These are phyloP conservation scores for Folsomia candida DNA, from an alignment of 2,888 invertebrate genomes.

Conservation along the genomic window DNA sequence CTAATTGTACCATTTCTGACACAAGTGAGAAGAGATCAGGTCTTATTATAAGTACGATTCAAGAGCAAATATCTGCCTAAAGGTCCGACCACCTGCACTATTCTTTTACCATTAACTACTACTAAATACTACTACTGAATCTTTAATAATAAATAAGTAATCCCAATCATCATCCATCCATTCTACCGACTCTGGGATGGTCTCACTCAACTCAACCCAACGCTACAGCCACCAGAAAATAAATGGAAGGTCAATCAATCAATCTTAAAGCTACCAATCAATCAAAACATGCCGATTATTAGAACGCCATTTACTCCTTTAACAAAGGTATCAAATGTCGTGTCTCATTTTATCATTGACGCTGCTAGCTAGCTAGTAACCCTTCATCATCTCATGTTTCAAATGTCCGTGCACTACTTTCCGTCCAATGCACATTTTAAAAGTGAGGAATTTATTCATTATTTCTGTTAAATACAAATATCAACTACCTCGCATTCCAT, in stretches of 20 bases:
- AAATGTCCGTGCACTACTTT: slow-evolving; percentile 1
- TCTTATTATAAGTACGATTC: too few species aligned
- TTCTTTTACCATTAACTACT: background rate
- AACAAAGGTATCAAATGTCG: background rate
- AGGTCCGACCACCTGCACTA: background rate
- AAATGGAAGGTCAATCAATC: background rate
- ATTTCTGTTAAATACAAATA: background rate
- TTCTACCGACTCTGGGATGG: background rate
- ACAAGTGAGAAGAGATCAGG: too few species aligned
- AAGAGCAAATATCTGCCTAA: background rate
- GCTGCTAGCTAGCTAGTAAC: too few species aligned
- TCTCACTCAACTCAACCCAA: background rate
- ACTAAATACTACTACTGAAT: background rate
- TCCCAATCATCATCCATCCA: too few species aligned
- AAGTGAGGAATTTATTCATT: background rate
- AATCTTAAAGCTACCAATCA: background rate
- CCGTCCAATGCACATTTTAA: background rate
- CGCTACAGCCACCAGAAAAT: background rate
- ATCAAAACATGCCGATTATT: background rate
- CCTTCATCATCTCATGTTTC: background rate
- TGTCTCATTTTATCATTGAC: background rate
- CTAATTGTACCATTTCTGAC: too few species aligned
- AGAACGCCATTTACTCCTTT: background rate
- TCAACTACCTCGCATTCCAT: background rate
- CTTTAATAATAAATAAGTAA: too few species aligned